Evolutionary conservation across 2,797 vertebrate species (phyloP), one percentile per base, ranked within the genome.

Genomic region (Rousettus madagascariensis): DNA sequence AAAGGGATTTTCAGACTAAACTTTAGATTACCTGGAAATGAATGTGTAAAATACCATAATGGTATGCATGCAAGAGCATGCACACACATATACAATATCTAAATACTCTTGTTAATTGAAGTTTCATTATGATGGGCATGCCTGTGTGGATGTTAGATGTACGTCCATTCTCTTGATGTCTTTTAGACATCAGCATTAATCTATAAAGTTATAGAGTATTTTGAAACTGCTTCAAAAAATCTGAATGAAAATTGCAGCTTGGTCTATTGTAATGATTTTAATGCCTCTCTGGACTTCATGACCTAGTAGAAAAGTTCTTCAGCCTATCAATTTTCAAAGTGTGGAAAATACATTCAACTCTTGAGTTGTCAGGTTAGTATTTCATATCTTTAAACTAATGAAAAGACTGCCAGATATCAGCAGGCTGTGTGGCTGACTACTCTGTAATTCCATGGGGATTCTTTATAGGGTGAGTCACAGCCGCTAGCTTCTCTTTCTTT

Each of bases 381-480:
- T 91, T 91, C n/a, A 17, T 86, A 24, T 89, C 43, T 91, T 94
- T 36, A 63, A 88, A 36, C 3, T 43, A 91, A 75, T 26, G 51
- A 46, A 28, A 85, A n/a, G 57, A 51, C 6, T 66, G 68, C 51
- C 78, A 43, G 53, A 8, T 61, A n/a, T 4, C 83, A 90, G 38
- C 71, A 41, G 69, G 57, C 72, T 17, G 26, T 46, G 12, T 71
- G 77, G 84, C 12, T 92, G 77, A 66, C 71, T 53, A 10, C 71
- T 87, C 53, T 89, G 28, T 86, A 79, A 91, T 95, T 94, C 86
- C 43, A 91, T 43, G 74, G 75, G 78, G 79, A 5, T 93, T 92
- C 65, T 83, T 86, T 33, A n/a, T 57, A 65, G 46, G 26, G 22
- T 95, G 83, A 94, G 30, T 94, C 96, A 95, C 83, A 84, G 0